Conservation (phyloP, 1,140 invertebrate genomes). For the Drosophila nasuta region DNA sequence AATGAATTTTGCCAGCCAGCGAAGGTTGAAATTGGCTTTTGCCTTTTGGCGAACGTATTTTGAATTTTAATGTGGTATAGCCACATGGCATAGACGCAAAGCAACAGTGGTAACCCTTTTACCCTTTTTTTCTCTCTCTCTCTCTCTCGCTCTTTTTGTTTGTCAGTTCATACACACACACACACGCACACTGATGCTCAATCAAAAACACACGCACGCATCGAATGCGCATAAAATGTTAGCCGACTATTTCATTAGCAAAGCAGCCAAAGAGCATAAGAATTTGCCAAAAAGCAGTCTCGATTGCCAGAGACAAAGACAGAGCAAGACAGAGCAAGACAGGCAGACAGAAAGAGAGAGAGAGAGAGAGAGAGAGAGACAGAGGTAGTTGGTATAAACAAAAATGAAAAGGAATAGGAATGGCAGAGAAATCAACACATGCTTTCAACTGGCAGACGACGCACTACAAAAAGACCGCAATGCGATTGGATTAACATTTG, state of each 20-base stretch:
- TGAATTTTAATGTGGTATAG: constrained; percentile 73
- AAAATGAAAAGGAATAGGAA: too few relatives aligned
- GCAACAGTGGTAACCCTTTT: constrained; percentile 49
- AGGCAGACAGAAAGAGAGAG: background rate
- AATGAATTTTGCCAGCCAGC: constrained; percentile 78
- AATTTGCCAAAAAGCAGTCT: constrained; percentile 8
- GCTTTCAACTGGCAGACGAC: constrained; percentile 38
- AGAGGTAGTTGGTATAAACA: background rate
- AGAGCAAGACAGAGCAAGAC: too few relatives aligned
- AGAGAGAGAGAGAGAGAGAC: background rate
- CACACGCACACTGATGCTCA: constrained; percentile 25
- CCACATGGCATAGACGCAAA: constrained; percentile 15
- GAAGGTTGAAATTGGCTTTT: constrained; percentile 80
- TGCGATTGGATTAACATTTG: constrained; percentile 80
- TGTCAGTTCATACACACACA: constrained; percentile 40
- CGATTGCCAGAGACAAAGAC: background rate
- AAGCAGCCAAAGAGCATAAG: constrained; percentile 42
- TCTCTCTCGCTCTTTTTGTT: constrained; percentile 25
- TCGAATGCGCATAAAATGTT: constrained; percentile 32
- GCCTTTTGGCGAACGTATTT: constrained; percentile 77
- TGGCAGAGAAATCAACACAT: constrained; percentile 66
- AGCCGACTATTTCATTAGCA: constrained; percentile 71
- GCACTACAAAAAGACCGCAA: constrained; percentile 78
- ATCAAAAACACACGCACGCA: constrained; percentile 19
- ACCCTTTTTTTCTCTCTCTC: constrained; percentile 41